Percentiles rank a stretch among this genome's conserved stretches.
Evolutionary conservation across 2,888 invertebrate species (phyloP).

Genomic region (Erannis defoliaria): DNA sequence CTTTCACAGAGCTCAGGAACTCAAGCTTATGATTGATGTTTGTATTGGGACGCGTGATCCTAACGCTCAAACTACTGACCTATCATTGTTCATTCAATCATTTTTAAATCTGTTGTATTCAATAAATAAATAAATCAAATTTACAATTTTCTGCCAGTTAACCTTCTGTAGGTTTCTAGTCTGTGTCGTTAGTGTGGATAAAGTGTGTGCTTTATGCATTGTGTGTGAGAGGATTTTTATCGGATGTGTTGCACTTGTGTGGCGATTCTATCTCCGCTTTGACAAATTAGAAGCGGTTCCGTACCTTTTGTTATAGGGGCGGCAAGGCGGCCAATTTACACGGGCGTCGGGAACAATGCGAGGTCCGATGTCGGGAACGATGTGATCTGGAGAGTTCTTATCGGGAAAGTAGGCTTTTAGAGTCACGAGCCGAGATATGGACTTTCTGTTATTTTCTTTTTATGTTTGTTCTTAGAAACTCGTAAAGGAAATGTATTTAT

Average conservation of each 20-base stretch:
- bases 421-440: neutral
- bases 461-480: neutral
- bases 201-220: slow-evolving; percentile 1
- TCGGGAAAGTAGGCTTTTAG: slow-evolving; percentile 13
- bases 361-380: slow-evolving; percentile 7
- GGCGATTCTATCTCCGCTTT: slow-evolving; percentile 38
- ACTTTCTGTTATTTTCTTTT: neutral
- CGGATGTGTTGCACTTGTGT: slow-evolving; percentile 34
- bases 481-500: neutral
- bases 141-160: neutral
- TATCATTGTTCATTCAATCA: too few species aligned
- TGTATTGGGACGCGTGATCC: too few species aligned
- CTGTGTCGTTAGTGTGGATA: too few species aligned
- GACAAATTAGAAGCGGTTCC: slow-evolving; percentile 37
- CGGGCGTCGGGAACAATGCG: slow-evolving; percentile 8
- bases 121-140: neutral
- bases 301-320: slow-evolving; percentile 29
- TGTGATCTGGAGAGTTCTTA: slow-evolving; percentile 10
- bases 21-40: too few species aligned
- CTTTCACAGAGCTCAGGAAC: too few species aligned
- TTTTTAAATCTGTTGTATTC: too few species aligned
- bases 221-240: slow-evolving; percentile 32
- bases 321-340: slow-evolving; percentile 15
- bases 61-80: too few species aligned
- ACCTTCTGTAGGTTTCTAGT: neutral